These are phyloP conservation scores for Silurus asotus DNA, from an alignment of 2,113 vertebrate genomes.

Conservation along the genomic window DNA sequence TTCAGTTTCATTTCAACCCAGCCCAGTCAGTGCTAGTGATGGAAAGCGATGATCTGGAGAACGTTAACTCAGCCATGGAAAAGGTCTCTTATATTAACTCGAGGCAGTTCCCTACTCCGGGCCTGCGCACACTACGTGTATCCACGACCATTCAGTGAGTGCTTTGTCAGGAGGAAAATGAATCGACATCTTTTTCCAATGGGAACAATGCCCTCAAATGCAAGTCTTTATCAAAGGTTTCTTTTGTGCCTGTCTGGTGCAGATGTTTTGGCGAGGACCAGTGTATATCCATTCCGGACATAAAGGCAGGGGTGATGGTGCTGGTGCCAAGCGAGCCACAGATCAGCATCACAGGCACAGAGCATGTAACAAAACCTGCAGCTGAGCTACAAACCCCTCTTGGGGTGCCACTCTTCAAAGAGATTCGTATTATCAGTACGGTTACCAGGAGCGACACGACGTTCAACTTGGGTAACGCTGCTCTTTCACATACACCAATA, in stretches of 20 bases:
- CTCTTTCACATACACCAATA: background rate
- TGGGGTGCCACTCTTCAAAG: conserved; percentile 87
- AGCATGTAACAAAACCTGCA: conserved; percentile 82
- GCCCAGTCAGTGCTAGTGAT: conserved; percentile 84
- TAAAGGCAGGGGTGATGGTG: conserved; percentile 88
- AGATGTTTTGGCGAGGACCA: conserved; percentile 96
- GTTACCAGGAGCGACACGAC: conserved; percentile 77
- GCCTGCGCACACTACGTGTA: conserved; percentile 77
- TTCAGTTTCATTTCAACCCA: conserved; percentile 88
- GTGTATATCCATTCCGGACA: conserved; percentile 88
- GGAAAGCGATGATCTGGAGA: conserved; percentile 84
- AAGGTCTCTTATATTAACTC: conserved; percentile 89
- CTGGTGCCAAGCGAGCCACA: conserved; percentile 89
- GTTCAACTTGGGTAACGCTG: conserved; percentile 66
- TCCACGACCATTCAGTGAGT: conserved; percentile 86
- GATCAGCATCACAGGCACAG: conserved; percentile 88
- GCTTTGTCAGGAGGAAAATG: background rate
- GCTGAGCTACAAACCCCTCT: conserved; percentile 76
- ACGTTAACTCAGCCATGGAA: conserved; percentile 79
- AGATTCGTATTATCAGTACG: conserved; percentile 82
- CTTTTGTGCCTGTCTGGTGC: conserved; percentile 75
- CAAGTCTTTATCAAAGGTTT: background rate
- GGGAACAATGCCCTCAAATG: background rate
- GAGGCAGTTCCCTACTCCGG: conserved; percentile 83
- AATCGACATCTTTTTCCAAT: background rate